Evolutionary conservation across 2,888 invertebrate genomes (phyloP).

Genomic region (Xanthia icteritia): DNA sequence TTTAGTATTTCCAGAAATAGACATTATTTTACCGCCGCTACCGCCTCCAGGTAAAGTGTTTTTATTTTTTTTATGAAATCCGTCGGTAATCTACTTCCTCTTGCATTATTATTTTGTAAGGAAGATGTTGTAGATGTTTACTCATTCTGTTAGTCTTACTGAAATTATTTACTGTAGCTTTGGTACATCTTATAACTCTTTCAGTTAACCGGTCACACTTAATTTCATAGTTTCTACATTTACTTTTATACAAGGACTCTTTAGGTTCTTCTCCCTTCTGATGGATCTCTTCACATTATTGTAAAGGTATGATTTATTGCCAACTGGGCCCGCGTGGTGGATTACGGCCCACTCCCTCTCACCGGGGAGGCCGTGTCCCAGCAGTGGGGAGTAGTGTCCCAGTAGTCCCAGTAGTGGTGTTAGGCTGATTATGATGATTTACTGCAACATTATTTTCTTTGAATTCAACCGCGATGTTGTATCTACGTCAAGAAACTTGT

Average conservation of each 20-base stretch:
- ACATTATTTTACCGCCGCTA: conserved; percentile 16
- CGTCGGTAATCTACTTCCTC: background rate
- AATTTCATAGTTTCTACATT: background rate
- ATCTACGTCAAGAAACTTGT: background rate
- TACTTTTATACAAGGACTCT: background rate
- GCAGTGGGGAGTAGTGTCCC: too few relatives aligned
- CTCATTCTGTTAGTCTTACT: background rate
- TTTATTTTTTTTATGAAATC: too few relatives aligned
- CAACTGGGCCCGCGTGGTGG: too few relatives aligned
- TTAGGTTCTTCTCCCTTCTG: background rate
- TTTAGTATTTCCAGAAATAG: conserved; percentile 23
- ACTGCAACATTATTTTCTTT: background rate
- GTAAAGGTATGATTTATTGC: background rate
- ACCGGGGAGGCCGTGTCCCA: too few relatives aligned
- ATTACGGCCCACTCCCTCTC: too few relatives aligned
- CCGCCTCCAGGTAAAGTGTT: conserved; percentile 30
- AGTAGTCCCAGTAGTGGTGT: too few relatives aligned
- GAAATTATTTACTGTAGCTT: background rate
- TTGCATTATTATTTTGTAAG: background rate
- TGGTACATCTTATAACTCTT: background rate
- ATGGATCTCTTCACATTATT: background rate
- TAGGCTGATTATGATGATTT: too few relatives aligned
- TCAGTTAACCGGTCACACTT: background rate
- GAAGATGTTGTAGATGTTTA: background rate
- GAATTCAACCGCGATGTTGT: background rate